phyloP scores from a whole-genome alignment of 2,113 vertebrate genomes.

The Oncorhynchus kisutch region DNA sequence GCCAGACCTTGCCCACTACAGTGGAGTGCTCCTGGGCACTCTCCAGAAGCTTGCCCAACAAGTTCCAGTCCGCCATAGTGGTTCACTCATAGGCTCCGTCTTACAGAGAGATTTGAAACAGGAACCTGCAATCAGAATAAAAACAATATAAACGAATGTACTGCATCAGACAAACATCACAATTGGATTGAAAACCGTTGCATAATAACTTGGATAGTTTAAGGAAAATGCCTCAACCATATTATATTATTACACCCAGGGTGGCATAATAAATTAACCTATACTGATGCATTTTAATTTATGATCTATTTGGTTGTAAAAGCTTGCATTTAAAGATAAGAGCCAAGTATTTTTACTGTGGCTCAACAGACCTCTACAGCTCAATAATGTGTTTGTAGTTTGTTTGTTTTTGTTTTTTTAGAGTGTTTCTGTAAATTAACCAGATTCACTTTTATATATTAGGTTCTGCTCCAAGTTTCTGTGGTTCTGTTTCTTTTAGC shows the following conservation, averaged over 20 bases:
- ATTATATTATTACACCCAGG: not conserved
- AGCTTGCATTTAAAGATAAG: not conserved
- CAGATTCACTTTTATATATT: not conserved
- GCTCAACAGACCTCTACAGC: not conserved
- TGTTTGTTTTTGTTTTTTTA: not conserved
- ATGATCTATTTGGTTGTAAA: not conserved
- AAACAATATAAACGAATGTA: not conserved
- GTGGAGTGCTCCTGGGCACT: slow-evolving; percentile 86
- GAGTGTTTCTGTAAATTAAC: not conserved
- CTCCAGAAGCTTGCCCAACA: slow-evolving; percentile 84
- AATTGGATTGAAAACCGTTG: not conserved
- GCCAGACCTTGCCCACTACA: slow-evolving; percentile 86
- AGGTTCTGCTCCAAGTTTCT: not conserved
- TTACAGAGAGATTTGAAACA: slow-evolving; percentile 35
- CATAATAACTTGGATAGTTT: not conserved
- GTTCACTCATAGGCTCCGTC: slow-evolving; percentile 33
- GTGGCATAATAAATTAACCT: not conserved
- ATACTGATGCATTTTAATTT: not conserved
- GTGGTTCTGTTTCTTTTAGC: not conserved
- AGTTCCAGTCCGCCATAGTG: slow-evolving; percentile 84
- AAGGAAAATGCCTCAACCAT: not conserved
- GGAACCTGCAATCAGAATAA: slow-evolving; percentile 33
- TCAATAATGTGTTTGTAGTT: not conserved
- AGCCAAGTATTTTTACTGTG: not conserved
- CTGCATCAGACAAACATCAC: not conserved